phyloP scores from a whole-genome alignment of 2,797 vertebrate genomes.

The Microctenopoma stevenorrisi region DNA sequence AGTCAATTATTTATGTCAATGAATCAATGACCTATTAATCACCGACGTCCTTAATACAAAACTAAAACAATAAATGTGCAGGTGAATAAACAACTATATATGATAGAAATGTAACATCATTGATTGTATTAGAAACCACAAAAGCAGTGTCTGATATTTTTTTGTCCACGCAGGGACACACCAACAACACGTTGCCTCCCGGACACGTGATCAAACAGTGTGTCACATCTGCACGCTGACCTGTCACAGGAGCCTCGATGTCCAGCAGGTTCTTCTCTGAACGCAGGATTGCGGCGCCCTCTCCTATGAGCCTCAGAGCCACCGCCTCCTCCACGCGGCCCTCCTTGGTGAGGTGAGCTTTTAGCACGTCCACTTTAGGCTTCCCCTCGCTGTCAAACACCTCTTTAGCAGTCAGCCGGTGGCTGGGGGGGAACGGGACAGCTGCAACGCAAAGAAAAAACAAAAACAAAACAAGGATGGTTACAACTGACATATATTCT shows the following conservation, averaged over 20 bases:
- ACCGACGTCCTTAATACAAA: too few relatives aligned
- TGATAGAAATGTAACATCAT: too few relatives aligned
- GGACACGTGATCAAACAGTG: neutral
- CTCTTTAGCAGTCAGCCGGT: constrained; percentile 97
- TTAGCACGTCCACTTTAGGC: constrained; percentile 97
- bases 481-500: constrained; percentile 24
- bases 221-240: constrained; percentile 66
- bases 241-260: constrained; percentile 98
- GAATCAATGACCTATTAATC: too few relatives aligned
- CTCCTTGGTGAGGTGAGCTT: constrained; percentile 98
- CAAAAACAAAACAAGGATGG: constrained; percentile 10
- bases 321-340: constrained; percentile 96
- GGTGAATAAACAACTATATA: too few relatives aligned
- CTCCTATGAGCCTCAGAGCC: constrained; percentile 94
- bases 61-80: too few relatives aligned
- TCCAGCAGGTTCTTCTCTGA: constrained; percentile 97
- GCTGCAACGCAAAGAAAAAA: constrained; percentile 77
- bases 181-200: too few relatives aligned
- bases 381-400: constrained; percentile 97
- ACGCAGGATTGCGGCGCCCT: constrained; percentile 93
- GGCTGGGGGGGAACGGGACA: constrained; percentile 97
- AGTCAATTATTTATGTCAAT: too few relatives aligned
- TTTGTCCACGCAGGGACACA: too few relatives aligned
- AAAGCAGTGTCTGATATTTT: too few relatives aligned
- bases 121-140: too few relatives aligned